Base-by-base conservation (phyloP, 1,140 invertebrate species). In the Macrostomum lignano region DNA sequence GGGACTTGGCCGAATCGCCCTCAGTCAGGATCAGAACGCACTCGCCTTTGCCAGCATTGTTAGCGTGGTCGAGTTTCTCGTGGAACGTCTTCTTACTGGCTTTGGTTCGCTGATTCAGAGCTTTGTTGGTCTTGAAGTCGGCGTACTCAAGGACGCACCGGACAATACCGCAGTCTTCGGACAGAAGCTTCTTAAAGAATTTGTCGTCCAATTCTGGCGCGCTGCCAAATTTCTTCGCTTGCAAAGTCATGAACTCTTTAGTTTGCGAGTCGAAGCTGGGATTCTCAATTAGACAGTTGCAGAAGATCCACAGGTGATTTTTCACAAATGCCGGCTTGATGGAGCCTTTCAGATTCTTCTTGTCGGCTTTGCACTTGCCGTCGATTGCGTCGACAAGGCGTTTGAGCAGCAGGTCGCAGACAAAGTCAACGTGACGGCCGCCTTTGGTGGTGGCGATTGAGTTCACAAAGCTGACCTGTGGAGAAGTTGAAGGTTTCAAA, bases 261-360 rank as follows among this genome's bases (percentile, higher is more conserved):
- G 91, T 98, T 65, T 99, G 91, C 0, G 91, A 98, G 61, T 96
- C 88, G 61, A 98, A 99, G 9, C 82, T 77, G 17, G 91, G 91
- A 66, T 99, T 99, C 33, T 93, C 88, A 47, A 99, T 91, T 5
- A 98, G 57, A 61, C 79, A 91, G 52, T 94, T 99, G 2, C 98
- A 66, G 56, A 99, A 99, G 0, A 99, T 49, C 84, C 86, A 98
- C 58, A 98, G 63, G 48, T 98, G 84, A 60, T 74, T 82, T 52
- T 86, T 88, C 10, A 96, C 72, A 67, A 93, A 73, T 36, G 55
- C 52, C 30, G 24, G 37, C 43, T 36, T 26, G 4, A 28, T 17
- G 25, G 9, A 7, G 7, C 81, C 82, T 46, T 82, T 31, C 37
- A 48, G 51, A 48, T 88, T 93, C 49, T 65, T 67, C 44, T 91